A percentile compares a stretch with the other conserved stretches of the same genome.
phyloP scores from a whole-genome alignment of 2,113 vertebrate genomes.

The Chauna torquata region DNA sequence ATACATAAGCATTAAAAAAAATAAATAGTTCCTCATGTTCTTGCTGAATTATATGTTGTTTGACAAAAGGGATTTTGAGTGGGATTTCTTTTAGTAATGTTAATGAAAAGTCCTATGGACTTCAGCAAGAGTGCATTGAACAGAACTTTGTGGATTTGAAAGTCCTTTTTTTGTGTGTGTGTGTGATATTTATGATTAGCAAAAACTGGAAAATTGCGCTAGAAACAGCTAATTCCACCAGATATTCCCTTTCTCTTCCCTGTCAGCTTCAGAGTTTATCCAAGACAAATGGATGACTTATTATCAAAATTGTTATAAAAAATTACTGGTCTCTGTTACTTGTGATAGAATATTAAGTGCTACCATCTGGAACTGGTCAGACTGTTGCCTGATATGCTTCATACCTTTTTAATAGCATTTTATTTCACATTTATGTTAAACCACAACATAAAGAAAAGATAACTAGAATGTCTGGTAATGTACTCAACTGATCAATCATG shows the following conservation, averaged over 20 bases:
- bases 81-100: background rate
- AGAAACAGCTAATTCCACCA: background rate
- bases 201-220: background rate
- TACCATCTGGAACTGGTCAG: background rate
- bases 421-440: background rate
- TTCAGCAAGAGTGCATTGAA: background rate
- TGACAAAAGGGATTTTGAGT: background rate
- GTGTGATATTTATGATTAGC: background rate
- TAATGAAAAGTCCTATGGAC: background rate
- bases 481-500: fast-evolving
- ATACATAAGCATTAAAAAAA: background rate
- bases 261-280: background rate
- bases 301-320: too few relatives aligned
- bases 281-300: background rate
- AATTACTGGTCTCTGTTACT: background rate
- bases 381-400: background rate
- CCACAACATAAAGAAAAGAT: background rate
- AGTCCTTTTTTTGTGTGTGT: background rate
- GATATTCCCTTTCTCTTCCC: background rate
- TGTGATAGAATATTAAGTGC: background rate
- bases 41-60: background rate
- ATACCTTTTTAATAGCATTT: background rate
- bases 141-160: background rate
- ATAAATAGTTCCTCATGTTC: background rate
- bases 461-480: background rate